phyloP scores from a whole-genome alignment of 2,888 invertebrate genomes.

The Phalangium opilio region DNA sequence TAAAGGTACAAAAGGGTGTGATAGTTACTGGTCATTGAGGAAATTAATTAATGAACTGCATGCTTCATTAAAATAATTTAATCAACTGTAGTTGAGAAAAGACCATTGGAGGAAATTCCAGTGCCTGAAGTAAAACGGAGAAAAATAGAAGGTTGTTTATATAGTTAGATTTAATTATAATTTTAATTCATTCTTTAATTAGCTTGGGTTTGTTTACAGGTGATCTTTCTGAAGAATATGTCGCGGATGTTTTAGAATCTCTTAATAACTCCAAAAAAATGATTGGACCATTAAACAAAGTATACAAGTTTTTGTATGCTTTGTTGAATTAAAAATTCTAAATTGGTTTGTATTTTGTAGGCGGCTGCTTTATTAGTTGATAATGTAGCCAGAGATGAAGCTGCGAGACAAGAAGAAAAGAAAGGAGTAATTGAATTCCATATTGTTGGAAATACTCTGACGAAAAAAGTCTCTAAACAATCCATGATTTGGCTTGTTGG shows the following conservation, averaged over 20 bases:
- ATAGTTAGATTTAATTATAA: background rate
- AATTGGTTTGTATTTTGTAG: background rate
- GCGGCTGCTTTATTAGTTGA: background rate
- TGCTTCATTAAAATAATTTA: background rate
- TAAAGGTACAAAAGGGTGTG: conserved; percentile 3
- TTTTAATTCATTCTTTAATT: background rate
- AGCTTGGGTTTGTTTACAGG: conserved; percentile 20
- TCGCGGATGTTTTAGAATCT: conserved; percentile 63
- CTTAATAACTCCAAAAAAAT: conserved; percentile 70
- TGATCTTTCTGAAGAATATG: conserved; percentile 60
- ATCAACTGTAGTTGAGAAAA: conserved; percentile 22
- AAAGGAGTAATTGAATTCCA: conserved; percentile 81
- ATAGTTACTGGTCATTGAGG: background rate
- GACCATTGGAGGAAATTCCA: conserved; percentile 24
- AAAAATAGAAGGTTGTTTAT: conserved; percentile 19
- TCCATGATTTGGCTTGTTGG: conserved; percentile 86
- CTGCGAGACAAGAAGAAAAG: conserved; percentile 75
- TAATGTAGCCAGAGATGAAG: conserved; percentile 66
- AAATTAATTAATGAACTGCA: background rate
- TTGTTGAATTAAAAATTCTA: background rate
- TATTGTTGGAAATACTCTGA: conserved; percentile 81
- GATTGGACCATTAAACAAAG: conserved; percentile 44
- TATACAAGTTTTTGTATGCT: background rate
- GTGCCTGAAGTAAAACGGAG: conserved; percentile 25
- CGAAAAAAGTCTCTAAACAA: conserved; percentile 67